Percentiles rank a stretch among this genome's conserved stretches.
Evolutionary conservation across 2,888 invertebrate species (phyloP).

Genomic region (Candidula unifasciata): DNA sequence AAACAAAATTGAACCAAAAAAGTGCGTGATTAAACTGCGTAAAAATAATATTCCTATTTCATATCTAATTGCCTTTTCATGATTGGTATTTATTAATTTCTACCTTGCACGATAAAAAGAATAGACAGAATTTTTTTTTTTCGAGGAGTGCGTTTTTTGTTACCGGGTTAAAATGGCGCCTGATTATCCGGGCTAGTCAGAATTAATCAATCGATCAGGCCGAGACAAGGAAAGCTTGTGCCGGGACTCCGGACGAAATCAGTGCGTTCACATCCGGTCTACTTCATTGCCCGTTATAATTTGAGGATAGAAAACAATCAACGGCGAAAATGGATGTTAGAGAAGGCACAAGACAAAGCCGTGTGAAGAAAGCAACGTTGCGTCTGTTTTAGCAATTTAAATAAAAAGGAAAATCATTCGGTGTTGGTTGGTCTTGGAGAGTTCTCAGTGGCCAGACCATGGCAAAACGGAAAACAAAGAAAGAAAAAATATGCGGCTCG

Average conservation of each 20-base stretch:
- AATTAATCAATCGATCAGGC: conserved; percentile 35
- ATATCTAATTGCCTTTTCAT: no score
- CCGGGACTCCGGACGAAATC: conserved; percentile 23
- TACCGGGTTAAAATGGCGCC: conserved; percentile 12
- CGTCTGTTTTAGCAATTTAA: no score
- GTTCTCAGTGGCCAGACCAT: no score
- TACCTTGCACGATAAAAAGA: not conserved
- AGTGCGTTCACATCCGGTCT: conserved; percentile 38
- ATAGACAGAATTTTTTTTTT: not conserved
- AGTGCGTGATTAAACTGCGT: no score
- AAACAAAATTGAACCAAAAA: no score
- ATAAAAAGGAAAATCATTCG: no score
- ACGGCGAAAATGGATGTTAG: not conserved
- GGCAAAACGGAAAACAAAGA: no score
- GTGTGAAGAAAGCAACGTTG: not conserved
- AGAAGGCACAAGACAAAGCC: not conserved
- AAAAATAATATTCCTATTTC: no score
- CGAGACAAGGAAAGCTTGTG: conserved; percentile 2
- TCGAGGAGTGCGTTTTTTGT: not conserved
- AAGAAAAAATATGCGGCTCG: no score
- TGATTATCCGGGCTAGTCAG: conserved; percentile 27
- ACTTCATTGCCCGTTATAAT: conserved; percentile 34
- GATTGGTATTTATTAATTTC: no score
- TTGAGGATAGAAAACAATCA: conserved; percentile 27
- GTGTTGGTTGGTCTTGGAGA: no score